Conservation (phyloP, 2,797 vertebrate genomes). For the Anas bernieri region DNA sequence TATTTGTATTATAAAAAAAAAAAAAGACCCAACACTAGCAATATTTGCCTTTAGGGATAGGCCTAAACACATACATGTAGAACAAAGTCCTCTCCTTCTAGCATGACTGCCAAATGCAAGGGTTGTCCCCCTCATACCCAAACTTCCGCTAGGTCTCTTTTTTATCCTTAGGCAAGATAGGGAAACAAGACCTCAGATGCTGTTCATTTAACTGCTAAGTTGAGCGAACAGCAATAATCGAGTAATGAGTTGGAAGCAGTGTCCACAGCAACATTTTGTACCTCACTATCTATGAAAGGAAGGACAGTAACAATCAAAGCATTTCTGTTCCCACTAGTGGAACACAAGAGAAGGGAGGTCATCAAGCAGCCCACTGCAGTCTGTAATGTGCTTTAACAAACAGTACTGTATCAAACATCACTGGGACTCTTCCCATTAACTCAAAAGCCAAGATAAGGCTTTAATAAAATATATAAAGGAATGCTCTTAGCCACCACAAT, state of each 20-base stretch:
- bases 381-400: not conserved
- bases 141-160: not conserved
- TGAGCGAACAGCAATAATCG: not conserved
- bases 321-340: not conserved
- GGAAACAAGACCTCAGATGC: not conserved
- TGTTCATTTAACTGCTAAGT: not conserved
- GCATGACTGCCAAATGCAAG: not conserved
- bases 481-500: not conserved
- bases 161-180: not conserved
- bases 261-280: not conserved
- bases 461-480: not conserved
- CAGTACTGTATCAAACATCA: not conserved
- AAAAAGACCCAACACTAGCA: rapidly evolving
- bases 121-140: not conserved
- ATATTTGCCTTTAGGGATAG: not conserved
- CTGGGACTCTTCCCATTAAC: not conserved
- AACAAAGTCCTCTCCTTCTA: not conserved
- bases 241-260: not conserved
- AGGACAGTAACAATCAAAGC: not conserved
- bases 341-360: not conserved
- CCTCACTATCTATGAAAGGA: not conserved
- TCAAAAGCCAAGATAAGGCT: not conserved
- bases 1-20: too few relatives aligned
- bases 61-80: not conserved
- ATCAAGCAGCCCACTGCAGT: not conserved